phyloP scores from a whole-genome alignment of 2,888 invertebrate genomes.

The Thelaira solivaga region DNA sequence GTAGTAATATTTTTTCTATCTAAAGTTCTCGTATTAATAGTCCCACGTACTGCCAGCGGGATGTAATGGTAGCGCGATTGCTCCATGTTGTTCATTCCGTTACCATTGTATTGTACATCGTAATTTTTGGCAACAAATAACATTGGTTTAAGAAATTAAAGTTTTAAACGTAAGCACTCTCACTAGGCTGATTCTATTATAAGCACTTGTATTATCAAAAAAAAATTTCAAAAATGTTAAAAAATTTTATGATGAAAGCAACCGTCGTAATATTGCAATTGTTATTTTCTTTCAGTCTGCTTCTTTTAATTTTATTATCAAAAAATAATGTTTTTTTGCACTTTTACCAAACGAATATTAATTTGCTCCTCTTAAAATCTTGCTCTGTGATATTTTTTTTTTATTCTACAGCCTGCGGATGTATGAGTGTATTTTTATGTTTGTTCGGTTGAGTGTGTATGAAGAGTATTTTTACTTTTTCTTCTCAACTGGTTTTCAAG shows the following conservation, averaged over 20 bases:
- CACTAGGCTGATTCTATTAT: neutral
- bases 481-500: constrained; percentile 53
- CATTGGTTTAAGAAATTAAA: constrained; percentile 43
- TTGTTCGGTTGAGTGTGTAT: constrained; percentile 1
- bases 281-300: constrained; percentile 1
- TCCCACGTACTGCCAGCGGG: constrained; percentile 55
- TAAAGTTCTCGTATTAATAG: constrained; percentile 31
- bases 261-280: constrained; percentile 31
- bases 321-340: constrained; percentile 7
- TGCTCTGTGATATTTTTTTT: constrained; percentile 12
- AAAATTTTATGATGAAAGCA: constrained; percentile 61
- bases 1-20: constrained; percentile 1
- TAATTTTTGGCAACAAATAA: constrained; percentile 52
- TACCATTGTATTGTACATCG: constrained; percentile 51
- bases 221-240: neutral
- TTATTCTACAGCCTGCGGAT: neutral
- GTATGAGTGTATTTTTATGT: constrained; percentile 13
- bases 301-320: constrained; percentile 47
- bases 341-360: constrained; percentile 6
- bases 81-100: constrained; percentile 58
- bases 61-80: constrained; percentile 47
- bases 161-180: constrained; percentile 4
- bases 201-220: neutral
- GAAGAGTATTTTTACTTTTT: constrained; percentile 37
- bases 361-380: constrained; percentile 13